Evolutionary conservation across 2,797 vertebrate genomes (phyloP), one percentile per base, ranked within the genome.

Genomic region (Poeciliopsis gracilis): DNA sequence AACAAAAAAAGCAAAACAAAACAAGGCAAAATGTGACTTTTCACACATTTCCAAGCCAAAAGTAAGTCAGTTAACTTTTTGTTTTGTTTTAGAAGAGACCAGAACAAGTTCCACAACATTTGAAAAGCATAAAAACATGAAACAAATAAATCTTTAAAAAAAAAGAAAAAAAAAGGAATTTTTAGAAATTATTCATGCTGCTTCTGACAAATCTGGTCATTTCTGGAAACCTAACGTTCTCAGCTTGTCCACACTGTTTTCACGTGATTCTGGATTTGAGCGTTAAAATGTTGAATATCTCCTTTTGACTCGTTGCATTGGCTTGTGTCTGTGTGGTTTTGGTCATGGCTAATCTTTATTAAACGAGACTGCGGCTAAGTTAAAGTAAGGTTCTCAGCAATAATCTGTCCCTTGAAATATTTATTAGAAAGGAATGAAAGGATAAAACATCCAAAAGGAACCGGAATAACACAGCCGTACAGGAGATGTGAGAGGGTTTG

Each of bases 401-500:
- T 12, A 12, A 5, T 0, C 18, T 23, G 36, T 36, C 5, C 20
- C 5, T 33, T 5, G 11, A 49, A 49, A 30, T 15, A 57, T 33
- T 33, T 49, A n/a, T 45, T 10, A 77, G 2, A 0, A 78, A 49
- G 45, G 59, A 70, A 36, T 18, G 23, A 77, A 47, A 28, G 16
- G n/a, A 28, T 8, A 79, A 77, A 70, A 41, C 28, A 47, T 63
- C 30, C 20, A 61, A 9, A 59, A 33, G 8, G 59, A 38, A 57
- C 73, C 30, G 74, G 73, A 67, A 1, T 0, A 72, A 86, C 46
- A 45, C 28, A 76, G 47, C 43, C 72, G 10, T 72, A 73, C 63
- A 73, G 23, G 59, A 77, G 49, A 72, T 72, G 89, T 88, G 87
- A 93, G 94, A 95, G 94, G 92, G 91, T 93, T 92, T 30, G 36